These are phyloP conservation scores for Lacerta bilineata DNA, from an alignment of 2,797 vertebrate species.

Conservation along the genomic window DNA sequence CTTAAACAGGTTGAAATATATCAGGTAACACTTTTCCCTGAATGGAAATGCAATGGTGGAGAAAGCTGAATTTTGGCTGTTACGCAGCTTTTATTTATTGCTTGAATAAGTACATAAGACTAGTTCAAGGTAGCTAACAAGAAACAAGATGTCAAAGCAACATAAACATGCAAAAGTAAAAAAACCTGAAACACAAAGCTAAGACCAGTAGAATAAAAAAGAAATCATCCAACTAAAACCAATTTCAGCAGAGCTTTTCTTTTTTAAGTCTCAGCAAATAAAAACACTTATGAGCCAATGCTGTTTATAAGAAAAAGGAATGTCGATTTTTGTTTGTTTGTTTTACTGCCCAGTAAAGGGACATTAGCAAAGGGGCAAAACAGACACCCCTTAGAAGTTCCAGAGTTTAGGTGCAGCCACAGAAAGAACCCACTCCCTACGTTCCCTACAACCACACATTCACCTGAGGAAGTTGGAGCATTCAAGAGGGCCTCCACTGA, in stretches of 20 bases:
- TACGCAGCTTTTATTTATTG: neutral
- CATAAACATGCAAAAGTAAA: neutral
- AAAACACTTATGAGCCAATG: neutral
- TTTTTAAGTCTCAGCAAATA: neutral
- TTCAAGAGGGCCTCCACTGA: neutral
- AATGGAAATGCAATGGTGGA: neutral
- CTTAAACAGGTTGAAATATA: neutral
- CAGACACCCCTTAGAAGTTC: neutral
- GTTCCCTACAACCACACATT: too few species aligned
- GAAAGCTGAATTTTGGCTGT: neutral
- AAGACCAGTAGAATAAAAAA: neutral
- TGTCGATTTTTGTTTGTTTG: too few species aligned
- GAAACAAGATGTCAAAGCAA: neutral
- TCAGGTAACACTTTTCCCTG: neutral
- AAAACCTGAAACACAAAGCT: neutral
- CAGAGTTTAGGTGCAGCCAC: neutral
- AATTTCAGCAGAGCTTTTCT: neutral
- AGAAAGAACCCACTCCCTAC: neutral
- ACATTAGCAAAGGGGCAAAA: neutral
- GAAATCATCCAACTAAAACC: neutral
- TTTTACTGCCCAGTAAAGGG: neutral
- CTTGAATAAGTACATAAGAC: neutral
- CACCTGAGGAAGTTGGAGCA: neutral
- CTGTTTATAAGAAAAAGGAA: neutral
- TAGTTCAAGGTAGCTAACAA: neutral